Evolutionary conservation across 1,140 invertebrate species (phyloP).

Genomic region (Anagrus nilaparvatae): DNA sequence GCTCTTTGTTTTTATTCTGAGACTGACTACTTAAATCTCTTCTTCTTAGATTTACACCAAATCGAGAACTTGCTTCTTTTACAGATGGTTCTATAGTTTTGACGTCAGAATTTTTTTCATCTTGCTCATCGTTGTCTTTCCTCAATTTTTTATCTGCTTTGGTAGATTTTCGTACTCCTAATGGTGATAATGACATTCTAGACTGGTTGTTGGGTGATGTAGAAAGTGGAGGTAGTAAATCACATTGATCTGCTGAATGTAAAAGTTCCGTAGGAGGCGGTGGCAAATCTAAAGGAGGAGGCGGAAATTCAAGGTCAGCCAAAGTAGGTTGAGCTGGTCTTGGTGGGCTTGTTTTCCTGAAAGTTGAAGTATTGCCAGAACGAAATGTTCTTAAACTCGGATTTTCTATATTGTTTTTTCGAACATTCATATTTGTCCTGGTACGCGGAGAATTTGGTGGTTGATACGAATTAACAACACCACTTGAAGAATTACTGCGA

Average conservation of each 20-base stretch:
- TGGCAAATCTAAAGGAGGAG: constrained; percentile 67
- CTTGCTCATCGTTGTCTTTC: constrained; percentile 34
- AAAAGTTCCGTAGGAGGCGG: constrained; percentile 59
- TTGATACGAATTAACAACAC: constrained; percentile 56
- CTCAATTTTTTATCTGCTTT: constrained; percentile 31
- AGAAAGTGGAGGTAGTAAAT: constrained; percentile 33
- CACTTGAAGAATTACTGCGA: constrained; percentile 71
- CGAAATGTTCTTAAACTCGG: constrained; percentile 45
- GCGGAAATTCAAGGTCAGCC: constrained; percentile 76
- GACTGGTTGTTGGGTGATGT: constrained; percentile 12
- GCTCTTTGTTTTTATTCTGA: constrained; percentile 28
- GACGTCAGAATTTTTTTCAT: constrained; percentile 44
- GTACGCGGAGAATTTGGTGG: constrained; percentile 47
- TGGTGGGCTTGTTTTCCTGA: constrained; percentile 48
- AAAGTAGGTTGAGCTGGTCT: constrained; percentile 50
- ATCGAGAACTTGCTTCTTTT: constrained; percentile 58
- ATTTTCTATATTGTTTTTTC: constrained; percentile 19
- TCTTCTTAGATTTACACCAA: constrained; percentile 59
- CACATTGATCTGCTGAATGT: constrained; percentile 30
- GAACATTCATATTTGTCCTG: constrained; percentile 39
- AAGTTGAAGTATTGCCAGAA: constrained; percentile 37
- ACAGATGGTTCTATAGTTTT: constrained; percentile 55
- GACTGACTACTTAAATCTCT: constrained; percentile 36
- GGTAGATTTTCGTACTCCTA: constrained; percentile 37
- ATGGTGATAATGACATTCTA: constrained; percentile 26